These are phyloP conservation scores for Copidosoma floridanum DNA, from an alignment of 1,140 invertebrate species.

Conservation along the genomic window DNA sequence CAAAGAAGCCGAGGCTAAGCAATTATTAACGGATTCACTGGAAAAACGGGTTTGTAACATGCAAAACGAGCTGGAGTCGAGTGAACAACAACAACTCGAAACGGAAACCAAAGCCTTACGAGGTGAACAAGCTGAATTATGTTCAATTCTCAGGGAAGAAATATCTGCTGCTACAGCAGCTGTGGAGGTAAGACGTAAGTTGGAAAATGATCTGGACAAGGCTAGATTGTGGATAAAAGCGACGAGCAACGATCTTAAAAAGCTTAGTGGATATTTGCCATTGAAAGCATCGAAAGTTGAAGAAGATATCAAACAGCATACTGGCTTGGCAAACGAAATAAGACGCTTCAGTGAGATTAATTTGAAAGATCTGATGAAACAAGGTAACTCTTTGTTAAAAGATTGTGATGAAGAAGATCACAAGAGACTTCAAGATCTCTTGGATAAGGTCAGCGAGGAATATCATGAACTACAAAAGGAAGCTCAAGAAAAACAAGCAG, in stretches of 20 bases:
- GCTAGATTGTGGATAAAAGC: conserved; percentile 76
- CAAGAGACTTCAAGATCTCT: conserved; percentile 63
- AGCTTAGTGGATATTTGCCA: conserved; percentile 72
- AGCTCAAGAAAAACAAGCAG: conserved; percentile 70
- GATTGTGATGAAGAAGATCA: conserved; percentile 77
- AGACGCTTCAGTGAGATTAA: conserved; percentile 75
- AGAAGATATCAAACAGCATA: conserved; percentile 73
- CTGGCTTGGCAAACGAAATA: conserved; percentile 71
- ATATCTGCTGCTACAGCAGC: conserved; percentile 69
- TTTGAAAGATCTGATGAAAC: conserved; percentile 72
- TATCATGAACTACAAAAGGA: conserved; percentile 71
- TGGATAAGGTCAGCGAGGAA: conserved; percentile 68
- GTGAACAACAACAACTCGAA: conserved; percentile 72
- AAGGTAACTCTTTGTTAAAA: conserved; percentile 72
- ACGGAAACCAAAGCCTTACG: conserved; percentile 64
- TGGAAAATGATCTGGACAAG: conserved; percentile 76
- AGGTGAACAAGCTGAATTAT: conserved; percentile 71
- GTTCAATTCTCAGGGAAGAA: conserved; percentile 69
- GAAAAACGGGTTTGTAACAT: conserved; percentile 81
- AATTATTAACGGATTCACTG: conserved; percentile 76
- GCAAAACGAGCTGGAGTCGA: conserved; percentile 79
- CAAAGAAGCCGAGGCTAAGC: conserved; percentile 83
- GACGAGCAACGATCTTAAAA: conserved; percentile 73
- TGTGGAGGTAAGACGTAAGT: conserved; percentile 68
- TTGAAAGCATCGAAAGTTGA: conserved; percentile 73